Evolutionary conservation across 2,113 vertebrate species (phyloP), one percentile per base, ranked within the genome.

Genomic region (Anoura caudifer): DNA sequence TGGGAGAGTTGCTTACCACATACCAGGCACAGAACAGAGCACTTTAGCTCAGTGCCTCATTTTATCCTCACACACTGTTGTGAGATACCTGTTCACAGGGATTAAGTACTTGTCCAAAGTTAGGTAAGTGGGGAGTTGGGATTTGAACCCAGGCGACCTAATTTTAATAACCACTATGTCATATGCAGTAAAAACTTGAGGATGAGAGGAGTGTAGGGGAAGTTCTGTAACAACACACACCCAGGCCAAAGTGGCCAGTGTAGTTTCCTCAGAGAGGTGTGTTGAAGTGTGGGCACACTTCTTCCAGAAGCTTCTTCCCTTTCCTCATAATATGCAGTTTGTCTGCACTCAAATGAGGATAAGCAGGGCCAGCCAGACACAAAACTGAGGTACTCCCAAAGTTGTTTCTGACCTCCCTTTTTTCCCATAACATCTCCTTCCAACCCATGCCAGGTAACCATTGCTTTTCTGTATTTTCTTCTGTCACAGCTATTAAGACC

Each of bases 1-100:
- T 0, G 1, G 1, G 7, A 19, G 8, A 15, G 50, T n/a, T 7
- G 4, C n/a, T 81, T 33, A 81, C 24, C 38, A n/a, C 5, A 10
- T 3, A 14, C 47, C 0, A 1, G 79, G 59, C 10, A 31, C 50
- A 7, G 41, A 36, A 38, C 36, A 41, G 56, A 7, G 22, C 0
- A 1, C 41, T 0, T 50, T 12, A 56, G 47, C 43, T 54, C n/a
- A 1, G 33, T 1, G 0, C 33, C 54, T 52, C 38, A 7, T n/a
- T 52, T 70, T 43, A 33, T 33, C 38, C 38, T 79, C 5, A 11
- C 6, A 28, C 52, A 7, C 22, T 11, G 20, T 73, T 4, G 2
- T 15, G 33, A 70, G 17, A 38, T 38, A 33, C 41, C 28, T 52
- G 50, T 38, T 76, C 43, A 36, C 28, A 15, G 54, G 52, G 31